A percentile compares a stretch with the other conserved stretches of the same genome.
These are phyloP conservation scores for Platerodrilus igneus DNA, from an alignment of 2,888 invertebrate species.

Conservation along the genomic window DNA sequence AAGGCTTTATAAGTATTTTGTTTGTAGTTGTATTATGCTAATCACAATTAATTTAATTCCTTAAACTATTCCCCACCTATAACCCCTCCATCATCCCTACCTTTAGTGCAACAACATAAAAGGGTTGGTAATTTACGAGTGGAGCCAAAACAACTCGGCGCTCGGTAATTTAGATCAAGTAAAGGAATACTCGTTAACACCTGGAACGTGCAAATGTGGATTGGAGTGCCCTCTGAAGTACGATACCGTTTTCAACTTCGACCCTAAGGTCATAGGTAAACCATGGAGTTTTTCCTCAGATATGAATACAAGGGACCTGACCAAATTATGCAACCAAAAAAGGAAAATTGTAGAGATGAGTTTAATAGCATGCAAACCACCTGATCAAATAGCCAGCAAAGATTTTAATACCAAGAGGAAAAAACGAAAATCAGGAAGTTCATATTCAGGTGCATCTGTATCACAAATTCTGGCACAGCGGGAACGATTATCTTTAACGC, in stretches of 20 bases:
- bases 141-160: constrained; percentile 90
- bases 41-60: no score
- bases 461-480: constrained; percentile 64
- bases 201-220: constrained; percentile 96
- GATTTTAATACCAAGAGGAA: constrained; percentile 54
- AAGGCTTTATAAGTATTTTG: no score
- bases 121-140: no score
- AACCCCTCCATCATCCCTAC: no score
- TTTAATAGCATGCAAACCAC: constrained; percentile 45
- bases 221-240: constrained; percentile 91
- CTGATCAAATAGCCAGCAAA: constrained; percentile 43
- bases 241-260: constrained; percentile 91
- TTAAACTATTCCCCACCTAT: no score
- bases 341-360: constrained; percentile 73
- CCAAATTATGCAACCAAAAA: constrained; percentile 84
- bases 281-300: constrained; percentile 65
- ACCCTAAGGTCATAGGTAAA: constrained; percentile 80
- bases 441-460: constrained; percentile 58
- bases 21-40: no score
- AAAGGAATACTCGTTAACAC: constrained; percentile 84
- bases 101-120: no score
- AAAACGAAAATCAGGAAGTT: constrained; percentile 58
- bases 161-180: constrained; percentile 83
- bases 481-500: constrained; percentile 54
- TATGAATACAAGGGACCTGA: constrained; percentile 64